phyloP scores from a whole-genome alignment of 2,888 invertebrate species.

The Stenchaetothrips biformis region DNA sequence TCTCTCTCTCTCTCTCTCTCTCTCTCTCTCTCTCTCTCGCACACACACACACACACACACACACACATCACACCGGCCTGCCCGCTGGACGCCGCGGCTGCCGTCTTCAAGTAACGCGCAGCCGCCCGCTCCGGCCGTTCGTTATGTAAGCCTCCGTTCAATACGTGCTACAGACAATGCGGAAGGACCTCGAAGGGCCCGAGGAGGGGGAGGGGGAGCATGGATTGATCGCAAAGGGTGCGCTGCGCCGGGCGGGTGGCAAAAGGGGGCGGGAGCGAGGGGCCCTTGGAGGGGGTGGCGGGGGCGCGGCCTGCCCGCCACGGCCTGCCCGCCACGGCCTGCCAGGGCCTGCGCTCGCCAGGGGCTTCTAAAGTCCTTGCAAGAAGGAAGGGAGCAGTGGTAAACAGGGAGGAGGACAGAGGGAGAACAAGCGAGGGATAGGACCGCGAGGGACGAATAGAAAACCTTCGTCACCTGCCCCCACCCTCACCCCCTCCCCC shows the following conservation, averaged over 20 bases:
- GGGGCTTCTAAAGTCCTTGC: slow-evolving; percentile 22
- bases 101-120: too few species aligned
- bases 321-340: background rate
- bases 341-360: background rate
- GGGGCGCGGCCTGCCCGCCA: background rate
- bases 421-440: background rate
- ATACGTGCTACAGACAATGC: too few species aligned
- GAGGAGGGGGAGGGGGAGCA: background rate
- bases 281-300: background rate
- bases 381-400: slow-evolving; percentile 4
- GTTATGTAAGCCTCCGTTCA: too few species aligned
- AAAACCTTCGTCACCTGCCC: slow-evolving; percentile 11
- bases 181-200: too few species aligned
- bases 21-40: background rate
- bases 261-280: background rate
- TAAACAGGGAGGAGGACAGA: background rate
- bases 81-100: too few species aligned
- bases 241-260: background rate
- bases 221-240: slow-evolving; percentile 24
- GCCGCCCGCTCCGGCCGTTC: too few species aligned
- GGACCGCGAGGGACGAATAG: background rate
- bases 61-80: background rate
- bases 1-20: too few species aligned
- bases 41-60: background rate
- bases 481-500: background rate